Percentiles rank a stretch among this genome's conserved stretches.
These are phyloP conservation scores for Rhegmatorhina hoffmannsi DNA, from an alignment of 2,113 vertebrate species.

Conservation along the genomic window DNA sequence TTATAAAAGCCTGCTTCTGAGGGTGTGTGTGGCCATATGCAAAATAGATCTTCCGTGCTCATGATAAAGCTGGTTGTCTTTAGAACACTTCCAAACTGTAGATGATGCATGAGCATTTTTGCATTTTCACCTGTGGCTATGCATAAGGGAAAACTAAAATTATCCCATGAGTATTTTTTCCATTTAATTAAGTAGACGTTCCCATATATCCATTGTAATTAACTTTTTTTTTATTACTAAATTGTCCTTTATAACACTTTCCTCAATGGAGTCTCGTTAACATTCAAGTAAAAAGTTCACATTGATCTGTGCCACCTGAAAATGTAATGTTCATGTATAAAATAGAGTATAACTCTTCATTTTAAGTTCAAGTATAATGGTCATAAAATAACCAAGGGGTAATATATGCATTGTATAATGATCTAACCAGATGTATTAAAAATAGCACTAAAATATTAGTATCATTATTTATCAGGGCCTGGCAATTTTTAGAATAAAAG, in stretches of 20 bases:
- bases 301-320: background rate
- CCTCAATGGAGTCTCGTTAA: background rate
- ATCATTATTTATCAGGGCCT: background rate
- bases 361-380: background rate
- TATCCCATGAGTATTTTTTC: background rate
- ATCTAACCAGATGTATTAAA: slow-evolving; percentile 3
- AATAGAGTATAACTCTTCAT: slow-evolving; percentile 5
- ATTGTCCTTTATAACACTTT: background rate
- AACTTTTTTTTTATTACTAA: background rate
- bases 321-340: background rate
- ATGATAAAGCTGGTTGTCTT: background rate
- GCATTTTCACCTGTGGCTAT: background rate
- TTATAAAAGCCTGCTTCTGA: background rate
- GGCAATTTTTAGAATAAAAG: slow-evolving; percentile 12
- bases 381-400: slow-evolving; percentile 25
- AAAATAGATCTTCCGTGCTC: background rate
- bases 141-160: background rate
- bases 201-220: background rate
- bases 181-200: slow-evolving; percentile 1
- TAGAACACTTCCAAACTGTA: background rate
- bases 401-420: background rate
- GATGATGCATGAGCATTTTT: background rate
- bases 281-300: slow-evolving; percentile 23
- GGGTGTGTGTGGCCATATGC: background rate
- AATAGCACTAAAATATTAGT: slow-evolving; percentile 10